Conservation (phyloP, 1,140 invertebrate genomes). For the Aphelenchoides avenae region DNA sequence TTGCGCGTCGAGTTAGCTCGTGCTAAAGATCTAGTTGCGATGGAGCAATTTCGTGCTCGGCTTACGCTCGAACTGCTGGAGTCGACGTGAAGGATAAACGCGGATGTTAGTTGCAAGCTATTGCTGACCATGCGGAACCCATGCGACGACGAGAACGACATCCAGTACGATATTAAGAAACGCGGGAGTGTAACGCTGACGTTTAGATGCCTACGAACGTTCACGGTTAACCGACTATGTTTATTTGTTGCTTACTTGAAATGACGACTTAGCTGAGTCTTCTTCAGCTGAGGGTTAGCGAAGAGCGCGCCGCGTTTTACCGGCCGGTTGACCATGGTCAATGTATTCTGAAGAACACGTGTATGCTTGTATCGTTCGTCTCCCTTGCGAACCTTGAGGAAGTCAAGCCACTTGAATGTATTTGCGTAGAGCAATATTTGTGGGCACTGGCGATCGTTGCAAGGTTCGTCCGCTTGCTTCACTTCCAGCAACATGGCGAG, state of each 20-base stretch:
- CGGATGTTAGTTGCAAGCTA: slow-evolving; percentile 74
- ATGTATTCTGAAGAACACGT: slow-evolving; percentile 67
- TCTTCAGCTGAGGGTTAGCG: slow-evolving; percentile 74
- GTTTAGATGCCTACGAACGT: slow-evolving; percentile 70
- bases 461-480: slow-evolving; percentile 62
- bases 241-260: slow-evolving; percentile 65
- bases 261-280: slow-evolving; percentile 84
- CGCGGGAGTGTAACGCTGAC: slow-evolving; percentile 78
- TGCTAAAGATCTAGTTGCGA: slow-evolving; percentile 66
- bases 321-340: slow-evolving; percentile 89
- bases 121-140: slow-evolving; percentile 86
- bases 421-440: slow-evolving; percentile 58
- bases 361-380: background rate
- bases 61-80: too few relatives aligned
- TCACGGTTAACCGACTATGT: background rate
- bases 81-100: slow-evolving; percentile 61
- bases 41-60: background rate
- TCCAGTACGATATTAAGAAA: slow-evolving; percentile 93
- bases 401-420: slow-evolving; percentile 55
- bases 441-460: slow-evolving; percentile 19
- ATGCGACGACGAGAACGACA: slow-evolving; percentile 90
- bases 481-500: slow-evolving; percentile 83
- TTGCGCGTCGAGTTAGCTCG: slow-evolving; percentile 76
- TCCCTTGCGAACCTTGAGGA: slow-evolving; percentile 42
- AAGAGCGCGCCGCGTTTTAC: slow-evolving; percentile 83